phyloP scores from a whole-genome alignment of 2,113 vertebrate genomes.

The Rousettus leschenaultii region DNA sequence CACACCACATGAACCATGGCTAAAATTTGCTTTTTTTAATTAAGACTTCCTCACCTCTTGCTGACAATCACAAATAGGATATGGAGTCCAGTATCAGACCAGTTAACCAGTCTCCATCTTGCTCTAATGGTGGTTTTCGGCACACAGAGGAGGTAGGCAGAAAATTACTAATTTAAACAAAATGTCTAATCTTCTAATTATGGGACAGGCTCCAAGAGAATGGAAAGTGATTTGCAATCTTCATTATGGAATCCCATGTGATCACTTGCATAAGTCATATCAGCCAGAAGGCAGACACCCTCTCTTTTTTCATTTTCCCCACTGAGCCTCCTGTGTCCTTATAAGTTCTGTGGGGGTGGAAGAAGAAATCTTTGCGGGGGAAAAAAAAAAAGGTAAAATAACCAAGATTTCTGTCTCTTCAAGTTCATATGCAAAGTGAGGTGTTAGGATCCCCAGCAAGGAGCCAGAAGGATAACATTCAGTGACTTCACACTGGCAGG shows the following conservation, averaged over 20 bases:
- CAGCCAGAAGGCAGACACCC: conserved; percentile 55
- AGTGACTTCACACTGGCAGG: neutral
- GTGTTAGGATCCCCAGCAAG: neutral
- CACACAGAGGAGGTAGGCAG: neutral
- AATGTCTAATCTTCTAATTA: conserved; percentile 73
- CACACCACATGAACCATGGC: neutral
- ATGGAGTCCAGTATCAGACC: neutral
- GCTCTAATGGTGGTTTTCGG: conserved; percentile 13
- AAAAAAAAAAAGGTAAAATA: neutral
- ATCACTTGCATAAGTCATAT: conserved; percentile 40
- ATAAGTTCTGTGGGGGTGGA: neutral
- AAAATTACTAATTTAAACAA: conserved; percentile 67
- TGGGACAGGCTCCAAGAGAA: conserved; percentile 50
- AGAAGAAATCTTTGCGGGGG: neutral
- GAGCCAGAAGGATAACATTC: neutral
- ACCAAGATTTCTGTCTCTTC: neutral
- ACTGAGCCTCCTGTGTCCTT: conserved; percentile 46
- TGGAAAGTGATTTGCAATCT: conserved; percentile 66
- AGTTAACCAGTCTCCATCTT: conserved; percentile 24
- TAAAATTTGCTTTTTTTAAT: conserved; percentile 46
- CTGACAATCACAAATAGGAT: conserved; percentile 2
- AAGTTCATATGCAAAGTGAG: neutral
- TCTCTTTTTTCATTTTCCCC: neutral
- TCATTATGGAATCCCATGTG: conserved; percentile 50
- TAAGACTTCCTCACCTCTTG: conserved; percentile 32